Conservation (phyloP, 1,140 invertebrate genomes). For the Copidosoma floridanum region DNA sequence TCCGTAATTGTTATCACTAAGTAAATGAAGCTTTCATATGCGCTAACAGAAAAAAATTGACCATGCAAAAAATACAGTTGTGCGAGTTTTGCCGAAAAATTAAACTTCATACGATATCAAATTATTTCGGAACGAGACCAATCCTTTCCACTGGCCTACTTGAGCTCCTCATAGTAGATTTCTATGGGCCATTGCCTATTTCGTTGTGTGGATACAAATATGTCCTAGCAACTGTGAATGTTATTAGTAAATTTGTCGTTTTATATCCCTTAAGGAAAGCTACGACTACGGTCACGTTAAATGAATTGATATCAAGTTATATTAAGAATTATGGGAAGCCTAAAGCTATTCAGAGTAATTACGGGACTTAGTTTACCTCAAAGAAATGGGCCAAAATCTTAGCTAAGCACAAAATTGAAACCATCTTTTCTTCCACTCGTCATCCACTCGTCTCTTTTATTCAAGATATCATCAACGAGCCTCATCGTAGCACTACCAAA, state of each 20-base stretch:
- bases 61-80: background rate
- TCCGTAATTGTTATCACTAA: background rate
- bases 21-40: conserved; percentile 18
- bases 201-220: conserved; percentile 47
- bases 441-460: background rate
- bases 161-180: conserved; percentile 22
- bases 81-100: conserved; percentile 22
- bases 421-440: conserved; percentile 11
- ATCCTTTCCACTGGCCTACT: background rate
- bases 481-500: no score
- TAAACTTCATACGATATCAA: conserved; percentile 4
- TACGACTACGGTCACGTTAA: conserved; percentile 19
- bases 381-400: conserved; percentile 13
- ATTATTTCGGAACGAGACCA: conserved; percentile 2
- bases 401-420: conserved; percentile 8
- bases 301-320: conserved; percentile 18
- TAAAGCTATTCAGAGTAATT: background rate
- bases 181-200: conserved; percentile 36
- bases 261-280: conserved; percentile 44
- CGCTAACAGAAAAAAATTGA: background rate
- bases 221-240: conserved; percentile 46
- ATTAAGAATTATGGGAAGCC: conserved; percentile 20
- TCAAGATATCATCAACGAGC: no score
- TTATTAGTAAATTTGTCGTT: conserved; percentile 49
- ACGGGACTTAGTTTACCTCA: background rate